Conservation (phyloP, 2,888 invertebrate species). For the Silvanus unidentatus region DNA sequence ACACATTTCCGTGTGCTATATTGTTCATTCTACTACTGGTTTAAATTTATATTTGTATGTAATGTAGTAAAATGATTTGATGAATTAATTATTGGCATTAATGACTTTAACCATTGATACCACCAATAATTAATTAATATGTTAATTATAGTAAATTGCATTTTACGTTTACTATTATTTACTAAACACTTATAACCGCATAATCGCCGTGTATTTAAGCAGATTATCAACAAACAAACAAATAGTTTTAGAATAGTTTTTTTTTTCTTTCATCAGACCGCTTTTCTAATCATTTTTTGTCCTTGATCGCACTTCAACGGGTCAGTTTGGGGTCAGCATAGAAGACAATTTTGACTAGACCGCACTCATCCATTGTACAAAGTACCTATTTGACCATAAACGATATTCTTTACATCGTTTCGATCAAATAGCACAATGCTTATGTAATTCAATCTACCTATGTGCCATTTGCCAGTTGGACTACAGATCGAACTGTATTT, state of each 20-base stretch:
- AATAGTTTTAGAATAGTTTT: too few relatives aligned
- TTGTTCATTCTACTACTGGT: too few relatives aligned
- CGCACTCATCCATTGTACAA: conserved; percentile 11
- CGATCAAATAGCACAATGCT: conserved; percentile 16
- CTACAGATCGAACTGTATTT: conserved; percentile 14
- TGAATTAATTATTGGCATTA: conserved; percentile 29
- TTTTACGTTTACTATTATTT: conserved; percentile 4
- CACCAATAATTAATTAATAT: conserved; percentile 15
- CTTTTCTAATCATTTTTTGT: too few relatives aligned
- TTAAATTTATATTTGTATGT: conserved; percentile 22
- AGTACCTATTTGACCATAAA: conserved; percentile 19
- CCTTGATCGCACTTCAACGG: too few relatives aligned
- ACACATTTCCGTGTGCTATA: too few relatives aligned
- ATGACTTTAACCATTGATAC: conserved; percentile 17
- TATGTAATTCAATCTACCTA: conserved; percentile 24
- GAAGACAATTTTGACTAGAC: not conserved
- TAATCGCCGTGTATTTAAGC: too few relatives aligned
- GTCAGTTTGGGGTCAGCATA: too few relatives aligned
- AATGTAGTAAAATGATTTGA: conserved; percentile 25
- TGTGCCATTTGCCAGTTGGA: conserved; percentile 22
- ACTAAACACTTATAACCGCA: not conserved
- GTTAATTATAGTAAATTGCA: conserved; percentile 17
- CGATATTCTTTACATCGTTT: conserved; percentile 5
- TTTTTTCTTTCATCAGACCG: too few relatives aligned
- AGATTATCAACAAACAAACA: too few relatives aligned